Evolutionary conservation across 2,888 invertebrate genomes (phyloP), one percentile per base, ranked within the genome.

Genomic region (Drosophila mettleri): DNA sequence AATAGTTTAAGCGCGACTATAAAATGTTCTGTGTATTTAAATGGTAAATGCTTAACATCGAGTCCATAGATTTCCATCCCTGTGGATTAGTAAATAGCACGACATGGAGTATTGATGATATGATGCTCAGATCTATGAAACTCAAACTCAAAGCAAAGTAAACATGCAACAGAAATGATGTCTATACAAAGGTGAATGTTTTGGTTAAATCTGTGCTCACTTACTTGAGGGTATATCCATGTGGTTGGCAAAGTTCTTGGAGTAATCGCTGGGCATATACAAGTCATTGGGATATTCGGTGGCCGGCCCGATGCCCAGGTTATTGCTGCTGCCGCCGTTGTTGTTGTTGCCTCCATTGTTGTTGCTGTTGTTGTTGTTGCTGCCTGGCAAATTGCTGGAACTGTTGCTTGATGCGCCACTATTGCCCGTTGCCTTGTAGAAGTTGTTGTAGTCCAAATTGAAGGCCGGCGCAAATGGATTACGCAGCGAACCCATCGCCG

Each of bases 171-270:
- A 52, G 52, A 38, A 9, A 38, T 52, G 36, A 36, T 33, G 53
- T 31, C 38, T 39, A 41, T 20, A 78, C 57, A 45, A n/a, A 16
- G 16, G 27, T 27, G 27, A 45, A 45, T 45, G 27, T 45, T 45
- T 46, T 48, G 20, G 22, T 27, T 33, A 12, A 8, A 31, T 33
- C 31, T 24, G 16, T 49, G 48, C 27, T 2, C 55, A 90, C 91
- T 87, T 91, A 92, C 92, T 92, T 90, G 91, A 86, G 43, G 92
- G 92, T 73, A 92, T 92, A 71, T 92, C 92, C 92, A 92, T 92
- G 71, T 92, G 92, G 59, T 92, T 92, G 52, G 90, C 91, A 78
- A 90, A 91, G 66, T 88, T 90, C 80, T 92, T 92, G 16, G 91
- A 82, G 80, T 90, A 92, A 64, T 92, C 92, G 72, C 87, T 91